Evolutionary conservation across 2,888 invertebrate species (phyloP), one percentile per base, ranked within the genome.

Genomic region (Noctuana brunneofusca): DNA sequence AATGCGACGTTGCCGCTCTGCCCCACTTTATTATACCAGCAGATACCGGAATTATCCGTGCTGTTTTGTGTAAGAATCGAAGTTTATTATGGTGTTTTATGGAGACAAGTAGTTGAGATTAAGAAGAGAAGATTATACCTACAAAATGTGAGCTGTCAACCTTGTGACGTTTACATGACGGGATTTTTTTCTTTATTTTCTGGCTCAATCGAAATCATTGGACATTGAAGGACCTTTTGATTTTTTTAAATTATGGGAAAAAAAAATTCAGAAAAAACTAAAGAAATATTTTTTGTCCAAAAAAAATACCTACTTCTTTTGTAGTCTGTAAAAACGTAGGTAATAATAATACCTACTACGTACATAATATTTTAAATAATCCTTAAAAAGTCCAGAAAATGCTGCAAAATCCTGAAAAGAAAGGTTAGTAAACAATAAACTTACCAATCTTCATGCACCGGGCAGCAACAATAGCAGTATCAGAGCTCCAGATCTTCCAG

Each of bases 1-100:
- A 66, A 62, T 62, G 75, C 74, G 72, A 67, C 69, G 76, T 75
- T 76, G 76, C 75, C 76, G 67, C 67, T 63, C 68, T 63, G 66
- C 68, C 66, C 64, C 20, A 48, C 24, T 54, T 60, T 60, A 60
- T 60, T 60, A 38, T 20, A 60, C 60, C 54, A 27, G 30, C 54
- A 27, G 30, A 32, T 32, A 32, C 41, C 43, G 43, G 43, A 43
- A 43, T 32, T 43, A 43, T 43, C 18, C 18, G 43, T 18, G 43
- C 16, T 11, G 43, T 43, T 43, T 11, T 43, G 4, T 16, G 46
- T 11, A 46, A 43, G 43, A 38, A 38, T 38, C 38, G 14, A 48
- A 5, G 41, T 18, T 18, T 6, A 8, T 43, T n/a, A 11, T 4
- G 18, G 43, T 18, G 43, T 18, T 43, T 43, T 43, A 43, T 43